These are phyloP conservation scores for Phyllopteryx taeniolatus DNA, from an alignment of 2,113 vertebrate genomes.

Conservation along the genomic window DNA sequence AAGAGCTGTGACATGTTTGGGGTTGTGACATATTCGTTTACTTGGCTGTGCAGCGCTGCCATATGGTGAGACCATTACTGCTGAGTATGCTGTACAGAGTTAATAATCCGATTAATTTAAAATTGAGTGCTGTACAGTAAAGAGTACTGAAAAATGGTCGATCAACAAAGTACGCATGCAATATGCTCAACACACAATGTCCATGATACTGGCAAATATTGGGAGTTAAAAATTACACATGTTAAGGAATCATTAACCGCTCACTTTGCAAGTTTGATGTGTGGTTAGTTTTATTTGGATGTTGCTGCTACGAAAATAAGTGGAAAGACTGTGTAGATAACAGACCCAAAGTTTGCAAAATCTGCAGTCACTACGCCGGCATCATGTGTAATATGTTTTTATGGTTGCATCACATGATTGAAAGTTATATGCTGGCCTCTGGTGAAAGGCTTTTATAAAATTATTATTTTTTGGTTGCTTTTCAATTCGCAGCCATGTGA, in stretches of 20 bases:
- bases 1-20: constrained; percentile 13
- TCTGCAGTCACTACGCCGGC: too few relatives aligned
- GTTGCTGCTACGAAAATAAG: too few relatives aligned
- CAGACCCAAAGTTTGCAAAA: too few relatives aligned
- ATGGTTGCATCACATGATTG: too few relatives aligned
- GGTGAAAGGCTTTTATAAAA: not conserved
- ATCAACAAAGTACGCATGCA: too few relatives aligned
- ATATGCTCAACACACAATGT: too few relatives aligned
- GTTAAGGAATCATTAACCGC: not conserved
- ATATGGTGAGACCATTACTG: constrained; percentile 9
- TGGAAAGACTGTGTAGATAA: too few relatives aligned
- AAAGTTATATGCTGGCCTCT: too few relatives aligned
- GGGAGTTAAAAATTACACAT: not conserved
- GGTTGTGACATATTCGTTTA: constrained; percentile 8
- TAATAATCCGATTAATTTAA: not conserved
- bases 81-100: not conserved
- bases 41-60: constrained; percentile 14
- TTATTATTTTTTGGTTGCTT: not conserved
- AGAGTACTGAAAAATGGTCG: not conserved
- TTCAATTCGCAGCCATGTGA: too few relatives aligned
- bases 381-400: too few relatives aligned
- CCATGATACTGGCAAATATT: not conserved
- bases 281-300: too few relatives aligned
- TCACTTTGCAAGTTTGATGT: too few relatives aligned
- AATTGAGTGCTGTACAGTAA: not conserved